These are phyloP conservation scores for Meta bourneti DNA, from an alignment of 2,888 invertebrate species.

Conservation along the genomic window DNA sequence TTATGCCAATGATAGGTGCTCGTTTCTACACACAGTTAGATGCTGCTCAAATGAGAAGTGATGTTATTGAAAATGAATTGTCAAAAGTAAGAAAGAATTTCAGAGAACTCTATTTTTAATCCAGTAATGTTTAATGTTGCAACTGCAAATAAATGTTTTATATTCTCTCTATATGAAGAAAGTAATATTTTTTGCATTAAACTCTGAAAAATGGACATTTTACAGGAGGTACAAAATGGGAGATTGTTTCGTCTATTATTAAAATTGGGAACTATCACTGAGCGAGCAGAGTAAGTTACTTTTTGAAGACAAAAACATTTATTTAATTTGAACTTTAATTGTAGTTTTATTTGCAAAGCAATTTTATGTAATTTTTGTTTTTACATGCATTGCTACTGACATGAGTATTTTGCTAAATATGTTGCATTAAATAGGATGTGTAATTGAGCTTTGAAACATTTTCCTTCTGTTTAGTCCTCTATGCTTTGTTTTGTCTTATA, in stretches of 20 bases:
- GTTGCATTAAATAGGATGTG: no score
- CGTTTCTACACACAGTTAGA: conserved; percentile 98
- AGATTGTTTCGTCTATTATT: conserved; percentile 93
- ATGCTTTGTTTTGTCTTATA: no score
- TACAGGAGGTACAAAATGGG: conserved; percentile 94
- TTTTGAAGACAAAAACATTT: neutral
- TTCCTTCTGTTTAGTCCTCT: no score
- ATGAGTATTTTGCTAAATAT: no score
- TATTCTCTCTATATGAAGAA: neutral
- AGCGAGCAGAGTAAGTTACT: conserved; percentile 91
- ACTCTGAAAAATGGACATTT: conserved; percentile 13
- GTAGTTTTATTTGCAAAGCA: neutral
- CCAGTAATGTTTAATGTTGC: neutral
- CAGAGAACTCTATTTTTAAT: neutral
- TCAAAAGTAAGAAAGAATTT: conserved; percentile 83
- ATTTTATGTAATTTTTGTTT: neutral
- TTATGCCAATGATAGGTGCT: conserved; percentile 99
- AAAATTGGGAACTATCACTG: conserved; percentile 96
- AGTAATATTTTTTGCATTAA: neutral
- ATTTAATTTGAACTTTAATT: neutral
- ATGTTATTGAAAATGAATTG: conserved; percentile 93
- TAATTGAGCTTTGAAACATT: no score
- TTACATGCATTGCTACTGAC: no score
- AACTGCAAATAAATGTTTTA: neutral
- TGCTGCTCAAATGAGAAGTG: conserved; percentile 91